These are phyloP conservation scores for Saccopteryx bilineata DNA, from an alignment of 2,113 vertebrate genomes.

Conservation along the genomic window DNA sequence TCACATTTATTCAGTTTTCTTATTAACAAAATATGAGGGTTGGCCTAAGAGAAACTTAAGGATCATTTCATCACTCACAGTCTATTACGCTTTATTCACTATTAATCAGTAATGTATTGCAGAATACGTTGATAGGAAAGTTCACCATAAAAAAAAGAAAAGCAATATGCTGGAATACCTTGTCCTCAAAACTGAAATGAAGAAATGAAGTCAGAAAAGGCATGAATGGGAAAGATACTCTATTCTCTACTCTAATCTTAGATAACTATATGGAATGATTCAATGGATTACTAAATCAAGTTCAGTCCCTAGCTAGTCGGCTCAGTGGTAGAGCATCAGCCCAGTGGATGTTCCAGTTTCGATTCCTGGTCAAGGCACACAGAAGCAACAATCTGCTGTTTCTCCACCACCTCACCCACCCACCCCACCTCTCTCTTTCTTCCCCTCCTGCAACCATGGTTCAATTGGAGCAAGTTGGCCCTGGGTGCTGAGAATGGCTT, in stretches of 20 bases:
- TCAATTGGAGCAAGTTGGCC: no score
- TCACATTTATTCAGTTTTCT: background rate
- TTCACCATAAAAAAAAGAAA: background rate
- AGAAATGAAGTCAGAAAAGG: background rate
- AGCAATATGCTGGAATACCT: background rate
- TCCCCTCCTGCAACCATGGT: no score
- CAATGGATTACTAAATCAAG: background rate
- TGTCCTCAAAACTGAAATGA: background rate
- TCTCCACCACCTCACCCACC: no score
- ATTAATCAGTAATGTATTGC: conserved; percentile 14
- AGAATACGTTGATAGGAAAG: background rate
- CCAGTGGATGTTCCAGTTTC: no score
- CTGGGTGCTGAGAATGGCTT: no score
- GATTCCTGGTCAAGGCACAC: no score
- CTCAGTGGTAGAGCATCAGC: no score
- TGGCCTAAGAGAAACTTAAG: background rate
- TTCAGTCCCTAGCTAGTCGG: background rate
- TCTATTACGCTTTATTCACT: background rate
- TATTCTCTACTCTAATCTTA: background rate
- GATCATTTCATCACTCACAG: background rate
- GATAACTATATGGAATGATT: background rate
- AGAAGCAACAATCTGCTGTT: no score
- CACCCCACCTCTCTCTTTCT: no score
- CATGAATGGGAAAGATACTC: background rate
- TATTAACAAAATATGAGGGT: background rate